Percentiles rank a stretch among this genome's conserved stretches.
Conservation (phyloP, 2,797 vertebrate species). For the Brachyalestes nurse region DNA sequence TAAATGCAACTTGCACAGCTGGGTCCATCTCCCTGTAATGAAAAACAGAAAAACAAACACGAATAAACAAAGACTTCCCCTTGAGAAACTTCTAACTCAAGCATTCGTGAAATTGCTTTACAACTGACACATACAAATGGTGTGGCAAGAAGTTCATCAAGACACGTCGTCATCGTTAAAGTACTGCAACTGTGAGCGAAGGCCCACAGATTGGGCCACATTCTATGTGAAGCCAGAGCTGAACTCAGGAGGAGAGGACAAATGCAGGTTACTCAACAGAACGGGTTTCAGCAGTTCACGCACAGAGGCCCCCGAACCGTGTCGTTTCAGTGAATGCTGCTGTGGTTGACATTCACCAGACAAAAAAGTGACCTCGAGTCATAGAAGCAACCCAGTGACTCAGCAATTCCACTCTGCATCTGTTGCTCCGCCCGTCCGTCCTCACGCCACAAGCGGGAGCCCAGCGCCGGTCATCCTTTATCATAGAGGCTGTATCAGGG, state of each 20-base stretch:
- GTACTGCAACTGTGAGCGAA: not conserved
- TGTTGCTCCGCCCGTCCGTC: conserved; percentile 41
- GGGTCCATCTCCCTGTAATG: conserved; percentile 16
- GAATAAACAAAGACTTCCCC: conserved; percentile 39
- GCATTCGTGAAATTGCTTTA: conserved; percentile 48
- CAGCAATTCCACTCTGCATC: conserved; percentile 48
- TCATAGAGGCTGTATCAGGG: conserved; percentile 50
- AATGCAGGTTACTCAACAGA: not conserved
- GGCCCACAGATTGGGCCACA: not conserved
- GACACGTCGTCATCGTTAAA: conserved; percentile 17
- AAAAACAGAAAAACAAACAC: conserved; percentile 36
- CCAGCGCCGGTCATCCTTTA: conserved; percentile 46
- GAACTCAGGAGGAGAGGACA: not conserved
- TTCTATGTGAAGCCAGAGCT: not conserved
- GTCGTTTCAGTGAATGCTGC: not conserved
- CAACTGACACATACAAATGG: conserved; percentile 30
- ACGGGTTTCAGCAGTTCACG: not conserved
- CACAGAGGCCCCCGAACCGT: not conserved
- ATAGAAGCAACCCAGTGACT: conserved; percentile 40
- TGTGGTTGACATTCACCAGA: conserved; percentile 20
- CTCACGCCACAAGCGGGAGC: conserved; percentile 23
- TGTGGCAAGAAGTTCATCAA: conserved; percentile 16
- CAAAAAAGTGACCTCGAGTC: conserved; percentile 40
- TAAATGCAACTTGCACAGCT: conserved; percentile 36
- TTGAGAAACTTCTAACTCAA: conserved; percentile 27